Evolutionary conservation across 1,140 invertebrate species (phyloP), one percentile per base, ranked within the genome.

Genomic region (Leptinotarsa lineolata): DNA sequence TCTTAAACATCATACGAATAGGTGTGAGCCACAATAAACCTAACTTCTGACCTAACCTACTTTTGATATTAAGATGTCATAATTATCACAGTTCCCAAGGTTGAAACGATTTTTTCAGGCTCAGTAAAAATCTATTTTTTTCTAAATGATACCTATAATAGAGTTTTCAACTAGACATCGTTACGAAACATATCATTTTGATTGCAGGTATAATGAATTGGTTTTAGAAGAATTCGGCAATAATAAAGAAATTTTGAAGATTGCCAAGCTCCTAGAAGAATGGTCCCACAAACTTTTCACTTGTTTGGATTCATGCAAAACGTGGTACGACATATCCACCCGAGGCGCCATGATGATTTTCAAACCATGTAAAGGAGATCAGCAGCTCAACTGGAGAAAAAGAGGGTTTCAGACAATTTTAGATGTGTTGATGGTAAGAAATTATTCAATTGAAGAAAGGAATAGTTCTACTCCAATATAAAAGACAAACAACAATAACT

Each of bases 321-420:
- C 84, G 72, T 89, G 90, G 85, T 88, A 85, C 75, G 86, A 92
- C 54, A 83, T 90, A 13, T 91, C 91, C 8, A 86, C 86, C 0
- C 84, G 80, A 68, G 87, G 87, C 16, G 83, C 87, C 24, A 18
- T 48, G 13, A 13, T 24, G 11, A 48, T 63, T 24, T 80, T 76
- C 59, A 24, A 73, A 60, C 48, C 54, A 44, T 76, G 79, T 60
- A 73, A 81, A 60, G 81, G 81, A 60, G 72, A 81, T 48, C 74
- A 74, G 20, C 60, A 64, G 15, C 44, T 80, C 18, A 74, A 78
- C 45, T 83, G 82, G 82, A 77, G 76, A 61, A 78, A 78, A 18
- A 58, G 58, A 22, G 82, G 82, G 12, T 83, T 72, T 58, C 71
- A 72, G 64, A 80, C 76, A 5, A 69, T 81, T 24, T 72, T 83